phyloP scores from a whole-genome alignment of 1,140 invertebrate species.

The Bombus vancouverensis region DNA sequence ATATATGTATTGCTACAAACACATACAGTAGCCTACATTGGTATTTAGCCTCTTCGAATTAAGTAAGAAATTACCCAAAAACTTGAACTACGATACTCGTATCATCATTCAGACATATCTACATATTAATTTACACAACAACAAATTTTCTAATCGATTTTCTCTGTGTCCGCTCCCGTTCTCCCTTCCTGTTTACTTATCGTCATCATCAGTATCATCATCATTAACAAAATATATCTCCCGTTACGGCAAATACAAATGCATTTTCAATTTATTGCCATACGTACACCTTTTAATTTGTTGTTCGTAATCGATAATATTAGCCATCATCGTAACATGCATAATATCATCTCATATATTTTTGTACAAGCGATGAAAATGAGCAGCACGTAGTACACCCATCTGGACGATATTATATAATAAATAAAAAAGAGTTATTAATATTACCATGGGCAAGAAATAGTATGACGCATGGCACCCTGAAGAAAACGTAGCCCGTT shows the following conservation, averaged over 20 bases:
- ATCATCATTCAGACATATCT: neutral
- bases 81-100: neutral
- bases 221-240: neutral
- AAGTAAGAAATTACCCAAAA: constrained; percentile 22
- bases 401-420: constrained; percentile 17
- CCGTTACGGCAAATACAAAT: neutral
- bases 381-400: neutral
- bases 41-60: constrained; percentile 38
- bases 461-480: constrained; percentile 63
- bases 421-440: constrained; percentile 41
- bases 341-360: neutral
- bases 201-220: no score
- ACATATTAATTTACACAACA: neutral
- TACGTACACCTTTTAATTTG: neutral
- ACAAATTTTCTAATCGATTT: neutral
- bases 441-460: constrained; percentile 58
- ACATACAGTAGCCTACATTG: constrained; percentile 2
- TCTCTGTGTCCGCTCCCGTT: neutral
- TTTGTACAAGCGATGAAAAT: neutral
- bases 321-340: neutral
- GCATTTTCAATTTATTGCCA: neutral
- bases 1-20: constrained; percentile 40
- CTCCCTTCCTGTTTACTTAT: neutral
- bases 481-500: constrained; percentile 1
- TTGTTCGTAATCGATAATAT: neutral